phyloP scores from a whole-genome alignment of 2,888 invertebrate species.

The Lochmaea crataegi region DNA sequence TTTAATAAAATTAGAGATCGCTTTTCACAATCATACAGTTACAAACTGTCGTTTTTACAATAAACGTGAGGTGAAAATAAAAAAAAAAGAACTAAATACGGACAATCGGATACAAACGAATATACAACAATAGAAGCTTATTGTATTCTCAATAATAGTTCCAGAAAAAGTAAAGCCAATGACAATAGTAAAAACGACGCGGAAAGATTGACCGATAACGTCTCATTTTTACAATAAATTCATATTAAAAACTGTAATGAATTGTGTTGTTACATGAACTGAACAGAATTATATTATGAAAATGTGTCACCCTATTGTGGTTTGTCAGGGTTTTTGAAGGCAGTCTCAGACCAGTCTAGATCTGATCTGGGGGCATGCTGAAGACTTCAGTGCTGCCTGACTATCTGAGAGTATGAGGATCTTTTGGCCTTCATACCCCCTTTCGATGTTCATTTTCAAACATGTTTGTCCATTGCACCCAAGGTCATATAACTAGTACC shows the following conservation, averaged over 20 bases:
- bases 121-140: constrained; percentile 11
- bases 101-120: constrained; percentile 12
- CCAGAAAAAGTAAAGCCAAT: not conserved
- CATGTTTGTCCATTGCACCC: no score
- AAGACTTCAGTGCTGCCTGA: no score
- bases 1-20: not conserved
- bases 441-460: no score
- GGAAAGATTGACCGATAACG: constrained; percentile 4
- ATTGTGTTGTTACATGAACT: not conserved
- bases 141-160: constrained; percentile 9
- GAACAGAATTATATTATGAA: no score
- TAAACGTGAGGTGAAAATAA: not conserved
- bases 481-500: no score
- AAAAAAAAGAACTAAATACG: not conserved
- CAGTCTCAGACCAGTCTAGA: no score
- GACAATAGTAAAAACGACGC: not conserved
- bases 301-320: no score
- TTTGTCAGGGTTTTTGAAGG: no score
- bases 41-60: constrained; percentile 6
- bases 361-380: no score
- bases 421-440: no score
- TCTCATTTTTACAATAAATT: not conserved
- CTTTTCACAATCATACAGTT: not conserved
- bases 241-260: not conserved
- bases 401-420: no score